These are phyloP conservation scores for Acrobasis suavella DNA, from an alignment of 2,888 invertebrate species.

Conservation along the genomic window DNA sequence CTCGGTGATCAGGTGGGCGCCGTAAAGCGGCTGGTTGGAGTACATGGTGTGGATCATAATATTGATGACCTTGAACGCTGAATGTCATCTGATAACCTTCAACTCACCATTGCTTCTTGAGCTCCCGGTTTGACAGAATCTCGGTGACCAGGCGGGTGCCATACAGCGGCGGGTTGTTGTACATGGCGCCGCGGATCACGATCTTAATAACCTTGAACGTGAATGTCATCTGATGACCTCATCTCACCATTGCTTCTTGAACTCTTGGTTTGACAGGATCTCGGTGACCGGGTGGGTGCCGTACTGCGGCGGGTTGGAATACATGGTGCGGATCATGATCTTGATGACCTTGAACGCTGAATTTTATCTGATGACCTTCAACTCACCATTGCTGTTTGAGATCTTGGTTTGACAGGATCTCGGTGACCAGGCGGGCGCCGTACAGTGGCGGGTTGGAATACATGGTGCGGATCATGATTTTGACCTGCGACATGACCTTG, in stretches of 20 bases:
- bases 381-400: slow-evolving; percentile 89
- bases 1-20: too few species aligned
- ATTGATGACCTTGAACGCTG: too few species aligned
- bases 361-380: neutral
- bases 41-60: too few species aligned
- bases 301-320: slow-evolving; percentile 98
- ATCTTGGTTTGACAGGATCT: slow-evolving; percentile 88
- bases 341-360: neutral
- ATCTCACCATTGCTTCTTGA: slow-evolving; percentile 88
- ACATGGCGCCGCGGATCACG: too few species aligned
- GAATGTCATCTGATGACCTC: neutral
- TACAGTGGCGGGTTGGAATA: slow-evolving; percentile 98
- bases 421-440: slow-evolving; percentile 94
- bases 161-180: too few species aligned
- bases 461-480: slow-evolving; percentile 96
- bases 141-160: too few species aligned
- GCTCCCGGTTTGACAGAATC: too few species aligned
- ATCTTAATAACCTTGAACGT: too few species aligned
- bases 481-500: slow-evolving; percentile 94
- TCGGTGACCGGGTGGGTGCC: slow-evolving; percentile 95
- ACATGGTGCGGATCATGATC: slow-evolving; percentile 93
- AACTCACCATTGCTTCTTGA: too few species aligned
- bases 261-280: slow-evolving; percentile 88
- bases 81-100: too few species aligned
- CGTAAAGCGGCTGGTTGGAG: too few species aligned